Evolutionary conservation across 2,797 vertebrate species (phyloP).

Genomic region (Oryzias sinensis): DNA sequence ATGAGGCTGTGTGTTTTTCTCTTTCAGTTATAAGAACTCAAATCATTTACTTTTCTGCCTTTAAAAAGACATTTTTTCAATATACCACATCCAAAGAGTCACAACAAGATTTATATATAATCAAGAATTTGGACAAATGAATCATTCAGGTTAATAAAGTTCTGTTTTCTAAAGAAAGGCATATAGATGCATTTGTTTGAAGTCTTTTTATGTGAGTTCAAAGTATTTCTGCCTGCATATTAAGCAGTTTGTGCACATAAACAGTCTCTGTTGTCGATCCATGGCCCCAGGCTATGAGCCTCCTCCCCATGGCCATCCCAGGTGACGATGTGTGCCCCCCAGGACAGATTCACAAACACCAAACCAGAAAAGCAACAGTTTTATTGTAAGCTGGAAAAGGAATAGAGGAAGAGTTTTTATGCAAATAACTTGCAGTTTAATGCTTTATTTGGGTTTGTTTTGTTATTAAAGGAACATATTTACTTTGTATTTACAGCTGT

Average conservation of each 20-base stretch:
- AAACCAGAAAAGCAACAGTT: constrained; percentile 1
- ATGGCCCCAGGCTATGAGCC: constrained; percentile 36
- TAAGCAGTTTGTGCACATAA: constrained; percentile 20
- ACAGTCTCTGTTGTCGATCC: constrained; percentile 26
- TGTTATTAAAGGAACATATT: no score
- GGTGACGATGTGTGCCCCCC: constrained; percentile 27
- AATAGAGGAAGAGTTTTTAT: no score
- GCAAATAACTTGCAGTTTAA: no score
- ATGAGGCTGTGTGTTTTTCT: not conserved
- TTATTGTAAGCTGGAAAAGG: not conserved
- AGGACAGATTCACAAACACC: not conserved
- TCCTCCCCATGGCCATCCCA: constrained; percentile 40
- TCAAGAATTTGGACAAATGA: not conserved
- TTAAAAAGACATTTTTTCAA: not conserved
- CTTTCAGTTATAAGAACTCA: not conserved
- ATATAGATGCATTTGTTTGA: constrained; percentile 37
- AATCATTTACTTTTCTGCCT: not conserved
- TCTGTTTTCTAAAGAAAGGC: constrained; percentile 10
- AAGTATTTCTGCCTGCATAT: constrained; percentile 40
- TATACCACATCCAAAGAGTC: not conserved
- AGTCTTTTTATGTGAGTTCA: constrained; percentile 21
- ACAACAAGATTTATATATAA: not conserved
- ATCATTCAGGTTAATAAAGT: constrained; percentile 3
- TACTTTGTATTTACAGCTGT: no score
- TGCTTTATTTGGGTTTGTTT: no score